Percentiles rank a stretch among this genome's conserved stretches.
phyloP scores from a whole-genome alignment of 2,797 vertebrate species.

The Lepidocolaptes lacrymiger region DNA sequence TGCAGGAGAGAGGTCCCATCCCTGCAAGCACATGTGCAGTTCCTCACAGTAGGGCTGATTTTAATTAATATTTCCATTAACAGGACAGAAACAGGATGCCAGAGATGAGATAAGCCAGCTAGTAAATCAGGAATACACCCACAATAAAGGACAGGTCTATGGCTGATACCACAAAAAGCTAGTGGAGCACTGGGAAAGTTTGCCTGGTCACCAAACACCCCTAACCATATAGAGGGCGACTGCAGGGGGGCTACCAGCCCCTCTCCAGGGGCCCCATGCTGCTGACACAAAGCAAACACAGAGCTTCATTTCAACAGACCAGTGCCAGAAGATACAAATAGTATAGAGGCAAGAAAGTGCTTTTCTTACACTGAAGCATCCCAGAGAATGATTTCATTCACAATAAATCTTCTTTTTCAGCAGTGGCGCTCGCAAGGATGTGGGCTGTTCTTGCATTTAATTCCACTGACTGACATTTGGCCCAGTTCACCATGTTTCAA shows the following conservation, averaged over 20 bases:
- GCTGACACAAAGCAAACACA: accelerated
- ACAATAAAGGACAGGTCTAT: neutral
- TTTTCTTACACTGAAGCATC: neutral
- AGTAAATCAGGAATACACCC: neutral
- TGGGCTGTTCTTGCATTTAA: neutral
- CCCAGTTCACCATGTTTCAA: neutral
- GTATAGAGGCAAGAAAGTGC: neutral
- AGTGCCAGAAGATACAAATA: neutral
- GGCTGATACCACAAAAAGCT: neutral
- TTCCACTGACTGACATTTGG: neutral
- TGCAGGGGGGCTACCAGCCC: neutral
- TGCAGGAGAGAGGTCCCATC: neutral
- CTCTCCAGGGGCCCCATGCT: neutral
- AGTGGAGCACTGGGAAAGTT: neutral
- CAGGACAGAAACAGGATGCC: neutral
- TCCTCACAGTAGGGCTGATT: neutral
- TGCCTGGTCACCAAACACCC: accelerated
- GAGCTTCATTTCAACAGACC: neutral
- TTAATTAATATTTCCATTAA: neutral
- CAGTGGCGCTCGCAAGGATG: neutral
- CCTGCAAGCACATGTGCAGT: neutral
- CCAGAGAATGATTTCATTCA: neutral
- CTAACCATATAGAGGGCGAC: neutral
- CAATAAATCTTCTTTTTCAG: neutral
- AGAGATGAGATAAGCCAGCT: neutral